Evolutionary conservation across 2,888 invertebrate genomes (phyloP), one percentile per base, ranked within the genome.

Genomic region (Tineola bisselliella): DNA sequence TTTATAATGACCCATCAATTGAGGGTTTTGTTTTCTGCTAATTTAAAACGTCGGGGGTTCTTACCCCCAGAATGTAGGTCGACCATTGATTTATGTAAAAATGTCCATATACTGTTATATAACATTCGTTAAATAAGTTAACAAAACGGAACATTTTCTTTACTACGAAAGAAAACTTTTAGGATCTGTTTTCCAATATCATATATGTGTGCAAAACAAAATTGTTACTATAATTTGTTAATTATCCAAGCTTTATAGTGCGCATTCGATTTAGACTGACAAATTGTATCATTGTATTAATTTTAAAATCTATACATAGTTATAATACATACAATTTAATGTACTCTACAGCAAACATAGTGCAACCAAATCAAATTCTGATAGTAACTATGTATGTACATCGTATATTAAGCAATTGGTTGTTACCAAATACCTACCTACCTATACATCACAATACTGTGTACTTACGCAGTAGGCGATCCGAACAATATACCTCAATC

Each of bases 401-500:
- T 6, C 25, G 25, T 38, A n/a, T 38, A 38, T 38, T 38, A 38
- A 38, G 38, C 38, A 10, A 25, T 25, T 25, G 25, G 6, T 38
- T 38, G 38, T 38, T 38, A 38, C n/a, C 38, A 31, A 31, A 31
- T 5, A 38, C 11, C 2, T 25, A 25, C 25, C 25, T 25, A 25
- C 25, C 3, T 38, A 38, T 38, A 38, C 38, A 38, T 38, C n/a
- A n/a, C n/a, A n/a, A n/a, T n/a, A 38, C 3, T n/a, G 38, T 12
- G 38, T 3, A 12, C 25, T 10, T 38, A 38, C 38, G n/a, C n/a
- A 38, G 38, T 4, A 38, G 38, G 38, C 38, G 3, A 3, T 48
- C 54, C 18, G 54, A 54, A 54, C 54, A 54, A 54, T 54, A 48
- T 38, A 48, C n/a, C 54, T 54, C 54, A 54, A 54, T 54, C 54